phyloP scores from a whole-genome alignment of 2,888 invertebrate species.

The Arrhopalites spinosus region DNA sequence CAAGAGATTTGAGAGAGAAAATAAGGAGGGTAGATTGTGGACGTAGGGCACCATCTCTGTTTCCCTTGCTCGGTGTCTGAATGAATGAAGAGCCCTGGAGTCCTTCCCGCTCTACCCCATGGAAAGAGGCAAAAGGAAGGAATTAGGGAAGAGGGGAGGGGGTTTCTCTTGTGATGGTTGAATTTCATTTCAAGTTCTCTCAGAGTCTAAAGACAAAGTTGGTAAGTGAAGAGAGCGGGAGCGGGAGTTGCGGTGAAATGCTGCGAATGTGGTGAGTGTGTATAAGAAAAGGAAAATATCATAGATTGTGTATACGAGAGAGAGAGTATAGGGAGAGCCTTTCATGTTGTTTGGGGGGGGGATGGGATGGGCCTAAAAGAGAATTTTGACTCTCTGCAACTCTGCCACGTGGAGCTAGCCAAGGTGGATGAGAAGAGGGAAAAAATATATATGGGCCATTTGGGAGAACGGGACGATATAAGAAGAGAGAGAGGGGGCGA shows the following conservation, averaged over 20 bases:
- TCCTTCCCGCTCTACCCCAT: background rate
- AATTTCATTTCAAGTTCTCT: background rate
- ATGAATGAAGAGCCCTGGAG: too few relatives aligned
- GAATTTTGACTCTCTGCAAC: constrained; percentile 29
- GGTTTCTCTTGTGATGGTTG: background rate
- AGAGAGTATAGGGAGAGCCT: background rate
- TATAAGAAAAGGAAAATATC: background rate
- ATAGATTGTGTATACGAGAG: background rate
- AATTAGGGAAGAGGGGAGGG: background rate
- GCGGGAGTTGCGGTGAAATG: background rate
- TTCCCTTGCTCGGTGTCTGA: too few relatives aligned
- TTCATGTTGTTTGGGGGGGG: background rate
- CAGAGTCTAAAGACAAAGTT: background rate
- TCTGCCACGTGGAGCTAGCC: constrained; percentile 23
- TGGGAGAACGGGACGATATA: constrained; percentile 26
- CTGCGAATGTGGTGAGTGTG: background rate
- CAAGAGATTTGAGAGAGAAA: too few relatives aligned
- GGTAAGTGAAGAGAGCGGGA: background rate
- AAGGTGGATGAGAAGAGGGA: constrained; percentile 32
- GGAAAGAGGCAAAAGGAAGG: background rate
- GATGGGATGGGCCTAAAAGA: background rate
- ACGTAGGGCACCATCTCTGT: background rate
- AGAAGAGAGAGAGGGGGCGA: background rate
- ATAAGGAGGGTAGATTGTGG: background rate
- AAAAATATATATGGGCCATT: constrained; percentile 37